Evolutionary conservation across 2,113 vertebrate genomes (phyloP).

Genomic region (Orycteropus afer): DNA sequence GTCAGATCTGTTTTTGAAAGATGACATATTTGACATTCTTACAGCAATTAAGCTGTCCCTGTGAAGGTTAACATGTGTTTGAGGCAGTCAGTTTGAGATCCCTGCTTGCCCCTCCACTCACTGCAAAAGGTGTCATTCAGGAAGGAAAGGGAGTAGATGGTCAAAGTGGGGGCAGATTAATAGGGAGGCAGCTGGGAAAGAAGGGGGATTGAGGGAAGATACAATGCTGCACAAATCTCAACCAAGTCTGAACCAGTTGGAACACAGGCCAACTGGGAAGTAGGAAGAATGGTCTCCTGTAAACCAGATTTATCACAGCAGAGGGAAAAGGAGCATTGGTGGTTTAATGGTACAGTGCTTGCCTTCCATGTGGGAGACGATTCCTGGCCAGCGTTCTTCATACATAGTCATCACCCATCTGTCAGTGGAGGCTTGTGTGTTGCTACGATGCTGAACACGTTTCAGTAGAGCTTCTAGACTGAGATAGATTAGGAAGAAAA

Average conservation of each 20-base stretch:
- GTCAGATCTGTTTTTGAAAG: background rate
- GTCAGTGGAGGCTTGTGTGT: background rate
- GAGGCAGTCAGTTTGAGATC: background rate
- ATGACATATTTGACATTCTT: background rate
- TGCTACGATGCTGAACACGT: background rate
- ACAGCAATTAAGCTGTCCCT: background rate
- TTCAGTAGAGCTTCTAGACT: background rate
- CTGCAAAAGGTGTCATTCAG: background rate
- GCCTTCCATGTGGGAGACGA: background rate
- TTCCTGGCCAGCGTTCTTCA: background rate
- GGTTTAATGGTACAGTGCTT: background rate
- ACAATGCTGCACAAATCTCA: background rate
- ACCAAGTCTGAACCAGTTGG: background rate
- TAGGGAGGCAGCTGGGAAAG: background rate
- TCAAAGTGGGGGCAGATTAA: too few relatives aligned
- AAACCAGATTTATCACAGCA: background rate
- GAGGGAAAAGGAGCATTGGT: background rate
- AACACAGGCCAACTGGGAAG: too few relatives aligned
- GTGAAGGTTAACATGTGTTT: background rate
- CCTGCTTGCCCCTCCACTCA: background rate
- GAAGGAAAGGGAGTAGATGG: background rate
- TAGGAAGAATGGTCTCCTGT: fast-evolving
- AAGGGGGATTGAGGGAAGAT: fast-evolving
- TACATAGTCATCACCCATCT: background rate
- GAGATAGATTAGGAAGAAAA: background rate